Conservation (phyloP, 2,888 invertebrate genomes). For the Aethes cnicana region DNA sequence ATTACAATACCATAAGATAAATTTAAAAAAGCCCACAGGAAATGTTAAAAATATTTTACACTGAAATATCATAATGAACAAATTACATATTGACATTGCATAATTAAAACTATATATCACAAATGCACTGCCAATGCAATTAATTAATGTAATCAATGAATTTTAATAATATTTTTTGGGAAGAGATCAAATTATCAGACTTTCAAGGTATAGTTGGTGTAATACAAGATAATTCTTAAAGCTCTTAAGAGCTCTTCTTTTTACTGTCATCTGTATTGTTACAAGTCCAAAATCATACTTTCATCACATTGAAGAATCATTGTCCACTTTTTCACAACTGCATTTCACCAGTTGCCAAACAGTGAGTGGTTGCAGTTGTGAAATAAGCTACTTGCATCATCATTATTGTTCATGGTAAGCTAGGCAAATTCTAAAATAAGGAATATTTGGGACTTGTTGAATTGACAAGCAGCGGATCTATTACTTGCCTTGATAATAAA, state of each 20-base stretch:
- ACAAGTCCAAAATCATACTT: no score
- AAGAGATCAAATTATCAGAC: conserved; percentile 4
- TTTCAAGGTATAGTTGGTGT: background rate
- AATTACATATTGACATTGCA: conserved; percentile 7
- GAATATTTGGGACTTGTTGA: conserved; percentile 37
- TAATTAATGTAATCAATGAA: conserved; percentile 35
- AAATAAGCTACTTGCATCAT: no score
- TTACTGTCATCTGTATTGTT: no score
- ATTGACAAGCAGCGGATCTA: conserved; percentile 36
- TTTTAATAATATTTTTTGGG: conserved; percentile 31
- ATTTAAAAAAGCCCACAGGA: background rate
- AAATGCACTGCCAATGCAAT: conserved; percentile 57
- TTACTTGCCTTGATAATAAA: conserved; percentile 48
- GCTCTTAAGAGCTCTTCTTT: conserved; percentile 30
- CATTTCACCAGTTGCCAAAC: no score
- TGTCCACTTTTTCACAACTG: no score
- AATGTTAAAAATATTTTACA: background rate
- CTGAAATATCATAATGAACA: background rate
- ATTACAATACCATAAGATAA: conserved; percentile 9
- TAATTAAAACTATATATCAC: conserved; percentile 36
- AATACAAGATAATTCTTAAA: conserved; percentile 24
- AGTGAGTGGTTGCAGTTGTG: no score
- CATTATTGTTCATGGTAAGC: no score
- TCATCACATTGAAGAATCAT: no score
- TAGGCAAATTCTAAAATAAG: background rate